Conservation (phyloP, 2,888 invertebrate species). For the Eristalinus sepulchralis region DNA sequence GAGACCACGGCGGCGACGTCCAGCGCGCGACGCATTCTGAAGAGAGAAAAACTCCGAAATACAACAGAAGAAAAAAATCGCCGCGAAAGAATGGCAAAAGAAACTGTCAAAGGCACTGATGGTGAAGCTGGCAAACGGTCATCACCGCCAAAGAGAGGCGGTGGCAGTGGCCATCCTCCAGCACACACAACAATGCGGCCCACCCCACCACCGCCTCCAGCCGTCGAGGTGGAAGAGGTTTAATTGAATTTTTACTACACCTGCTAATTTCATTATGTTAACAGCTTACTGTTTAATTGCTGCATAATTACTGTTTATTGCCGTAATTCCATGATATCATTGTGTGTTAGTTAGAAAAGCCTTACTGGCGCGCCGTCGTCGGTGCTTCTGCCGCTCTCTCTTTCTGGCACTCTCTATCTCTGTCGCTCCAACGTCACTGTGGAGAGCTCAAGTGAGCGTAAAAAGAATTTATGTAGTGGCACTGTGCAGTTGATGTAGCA, state of each 20-base stretch:
- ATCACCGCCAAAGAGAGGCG: background rate
- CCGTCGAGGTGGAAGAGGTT: slow-evolving; percentile 13
- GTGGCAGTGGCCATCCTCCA: background rate
- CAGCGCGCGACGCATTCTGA: background rate
- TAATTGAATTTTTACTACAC: slow-evolving; percentile 72
- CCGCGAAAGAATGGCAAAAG: background rate
- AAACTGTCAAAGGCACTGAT: slow-evolving; percentile 7
- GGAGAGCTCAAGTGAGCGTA: slow-evolving; percentile 59
- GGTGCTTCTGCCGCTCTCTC: background rate
- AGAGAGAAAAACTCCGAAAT: background rate
- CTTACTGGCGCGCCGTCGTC: slow-evolving; percentile 21
- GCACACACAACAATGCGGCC: background rate
- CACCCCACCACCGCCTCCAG: slow-evolving; percentile 29
- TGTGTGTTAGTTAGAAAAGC: slow-evolving; percentile 66
- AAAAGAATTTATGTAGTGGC: slow-evolving; percentile 46
- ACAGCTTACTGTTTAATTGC: slow-evolving; percentile 72
- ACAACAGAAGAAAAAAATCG: slow-evolving; percentile 17
- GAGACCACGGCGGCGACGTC: background rate
- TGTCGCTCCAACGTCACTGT: slow-evolving; percentile 25
- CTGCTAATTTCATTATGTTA: slow-evolving; percentile 72
- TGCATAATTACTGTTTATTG: slow-evolving; percentile 72
- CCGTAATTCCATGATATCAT: slow-evolving; percentile 71
- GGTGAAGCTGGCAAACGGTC: too few relatives aligned
- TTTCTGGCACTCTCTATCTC: slow-evolving; percentile 4
- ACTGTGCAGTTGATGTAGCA: background rate